Base-by-base conservation (phyloP, 2,888 invertebrate species). In the Elmis aenea region DNA sequence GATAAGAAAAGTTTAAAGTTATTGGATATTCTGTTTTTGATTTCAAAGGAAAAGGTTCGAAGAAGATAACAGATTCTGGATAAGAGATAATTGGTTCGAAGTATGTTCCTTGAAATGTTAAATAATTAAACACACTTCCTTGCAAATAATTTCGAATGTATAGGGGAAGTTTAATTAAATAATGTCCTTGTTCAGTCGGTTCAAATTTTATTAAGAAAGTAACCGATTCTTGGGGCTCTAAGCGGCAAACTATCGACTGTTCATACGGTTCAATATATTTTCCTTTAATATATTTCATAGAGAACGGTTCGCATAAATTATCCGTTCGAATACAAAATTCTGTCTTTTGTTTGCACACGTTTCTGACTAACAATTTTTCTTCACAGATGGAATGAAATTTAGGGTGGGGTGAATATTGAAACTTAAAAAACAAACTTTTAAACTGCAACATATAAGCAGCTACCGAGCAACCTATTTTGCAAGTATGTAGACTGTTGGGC, bases 41-140 rank as follows among this genome's bases (percentile, higher is more conserved):
- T 18, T 42, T 50, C 6, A 67, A 33, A 1, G 62, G 61, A 6
- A 66, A 52, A 1, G 68, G 63, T 12, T 50, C 47, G 10, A 70
- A 58, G 29, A 55, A 62, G 13, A 68, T 46, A 32, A 61, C 53
- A 1, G 39, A 40, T 5, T 37, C 39, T 9, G 58, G 45, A 4
- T 54, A 35, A 0, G 47, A 46, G n/a, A 70, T 65, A 1, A 33
- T 41, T 2, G 61, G 55, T 9, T 18, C 31, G 2, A 50, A 48
- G 42, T 59, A 54, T 5, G 31, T 29, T 11, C 65, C 69, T 2
- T 38, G 27, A 2, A 70, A 33, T 22, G 40, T 48, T 13, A 70
- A 34, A 45, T 55, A 58, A 46, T 67, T 69, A 33, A 64, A 69
- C 8, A 61, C 43, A 11, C 35, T 35, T 2, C 52, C 55, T 5